A percentile compares a stretch with the other conserved stretches of the same genome.
Evolutionary conservation across 1,140 invertebrate genomes (phyloP).

Genomic region (Zaprionus kolodkinae): DNA sequence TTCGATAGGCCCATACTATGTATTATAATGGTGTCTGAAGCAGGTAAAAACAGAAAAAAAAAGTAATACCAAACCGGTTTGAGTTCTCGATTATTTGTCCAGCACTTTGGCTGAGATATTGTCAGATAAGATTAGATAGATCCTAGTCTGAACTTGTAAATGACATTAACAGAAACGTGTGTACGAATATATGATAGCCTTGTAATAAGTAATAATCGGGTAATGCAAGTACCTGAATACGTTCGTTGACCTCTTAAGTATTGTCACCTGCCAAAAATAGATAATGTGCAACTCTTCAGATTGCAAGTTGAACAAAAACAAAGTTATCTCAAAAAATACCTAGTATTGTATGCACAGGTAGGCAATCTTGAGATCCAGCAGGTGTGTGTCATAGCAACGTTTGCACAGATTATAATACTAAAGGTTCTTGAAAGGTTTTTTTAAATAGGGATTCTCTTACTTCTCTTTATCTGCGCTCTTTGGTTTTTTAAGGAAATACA

Average conservation of each 20-base stretch:
- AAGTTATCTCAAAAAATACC: background rate
- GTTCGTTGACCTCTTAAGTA: conserved; percentile 1
- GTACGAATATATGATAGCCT: background rate
- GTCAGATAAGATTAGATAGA: background rate
- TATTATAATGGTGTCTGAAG: background rate
- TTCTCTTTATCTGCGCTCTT: background rate
- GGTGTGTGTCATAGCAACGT: conserved; percentile 10
- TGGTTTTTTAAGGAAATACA: no score
- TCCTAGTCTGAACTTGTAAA: background rate
- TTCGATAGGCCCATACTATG: conserved; percentile 6
- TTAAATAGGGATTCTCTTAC: background rate
- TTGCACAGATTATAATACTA: background rate
- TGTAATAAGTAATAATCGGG: background rate
- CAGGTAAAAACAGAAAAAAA: background rate
- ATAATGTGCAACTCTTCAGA: conserved; percentile 1
- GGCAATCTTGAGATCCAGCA: conserved; percentile 1
- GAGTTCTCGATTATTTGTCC: background rate
- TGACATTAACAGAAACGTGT: background rate
- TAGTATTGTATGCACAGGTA: background rate
- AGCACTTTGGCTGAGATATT: background rate
- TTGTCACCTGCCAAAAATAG: conserved; percentile 1
- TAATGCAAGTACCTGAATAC: background rate
- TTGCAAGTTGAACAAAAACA: background rate
- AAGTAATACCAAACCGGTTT: background rate
- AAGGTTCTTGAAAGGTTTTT: background rate